Percentiles rank a stretch among this genome's conserved stretches.
Evolutionary conservation across 2,113 vertebrate genomes (phyloP).

Genomic region (Pristiophorus japonicus): DNA sequence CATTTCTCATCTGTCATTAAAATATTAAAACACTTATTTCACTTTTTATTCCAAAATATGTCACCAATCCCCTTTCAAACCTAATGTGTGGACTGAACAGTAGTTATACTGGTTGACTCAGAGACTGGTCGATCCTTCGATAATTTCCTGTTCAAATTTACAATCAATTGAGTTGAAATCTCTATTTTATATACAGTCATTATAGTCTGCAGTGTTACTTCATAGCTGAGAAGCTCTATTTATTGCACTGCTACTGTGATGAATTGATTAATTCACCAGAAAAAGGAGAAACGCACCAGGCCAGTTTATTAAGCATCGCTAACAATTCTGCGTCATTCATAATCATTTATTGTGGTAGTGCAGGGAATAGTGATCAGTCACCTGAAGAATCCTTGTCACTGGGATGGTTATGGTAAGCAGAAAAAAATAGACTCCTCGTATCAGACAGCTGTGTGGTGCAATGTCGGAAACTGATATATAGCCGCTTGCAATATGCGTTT

Average conservation of each 20-base stretch:
- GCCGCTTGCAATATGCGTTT: background rate
- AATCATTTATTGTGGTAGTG: background rate
- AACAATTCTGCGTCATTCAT: background rate
- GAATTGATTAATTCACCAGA: background rate
- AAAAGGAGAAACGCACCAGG: background rate
- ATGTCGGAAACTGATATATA: background rate
- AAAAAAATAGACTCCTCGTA: constrained; percentile 15
- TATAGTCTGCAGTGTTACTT: background rate
- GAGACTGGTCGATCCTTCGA: background rate
- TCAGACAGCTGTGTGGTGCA: background rate
- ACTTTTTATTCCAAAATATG: background rate
- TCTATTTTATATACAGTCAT: background rate
- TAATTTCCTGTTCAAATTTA: background rate
- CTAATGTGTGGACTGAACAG: background rate
- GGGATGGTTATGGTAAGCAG: background rate
- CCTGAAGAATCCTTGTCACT: constrained; percentile 28
- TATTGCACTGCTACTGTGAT: background rate
- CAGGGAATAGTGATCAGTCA: constrained; percentile 10
- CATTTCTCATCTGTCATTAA: background rate
- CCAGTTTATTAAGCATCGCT: constrained; percentile 26
- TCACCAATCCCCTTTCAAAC: background rate
- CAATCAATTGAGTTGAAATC: background rate
- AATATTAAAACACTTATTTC: background rate
- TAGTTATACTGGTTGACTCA: background rate
- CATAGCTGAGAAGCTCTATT: background rate